Conservation (phyloP, 2,113 vertebrate species). For the Circaetus cinerascens region DNA sequence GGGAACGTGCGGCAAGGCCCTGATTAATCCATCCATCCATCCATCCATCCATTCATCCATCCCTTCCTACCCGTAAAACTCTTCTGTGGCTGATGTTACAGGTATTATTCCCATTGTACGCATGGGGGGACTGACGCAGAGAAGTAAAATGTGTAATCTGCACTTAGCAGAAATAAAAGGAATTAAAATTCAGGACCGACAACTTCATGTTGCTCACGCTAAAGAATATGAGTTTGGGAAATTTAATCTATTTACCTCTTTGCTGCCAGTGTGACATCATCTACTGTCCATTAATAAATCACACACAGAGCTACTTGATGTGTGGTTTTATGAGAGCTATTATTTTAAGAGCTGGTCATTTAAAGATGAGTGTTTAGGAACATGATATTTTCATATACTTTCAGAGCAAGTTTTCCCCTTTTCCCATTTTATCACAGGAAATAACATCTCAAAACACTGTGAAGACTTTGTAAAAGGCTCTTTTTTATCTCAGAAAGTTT, state of each 20-base stretch:
- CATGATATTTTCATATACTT: background rate
- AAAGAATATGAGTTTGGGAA: background rate
- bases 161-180: background rate
- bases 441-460: background rate
- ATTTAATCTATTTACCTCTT: background rate
- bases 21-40: background rate
- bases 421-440: constrained; percentile 24
- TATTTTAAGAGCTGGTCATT: background rate
- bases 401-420: background rate
- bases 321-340: background rate
- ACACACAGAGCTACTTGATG: background rate
- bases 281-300: background rate
- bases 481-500: constrained; percentile 10
- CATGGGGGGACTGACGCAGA: background rate
- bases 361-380: constrained; percentile 13
- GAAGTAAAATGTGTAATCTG: background rate
- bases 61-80: background rate
- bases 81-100: background rate
- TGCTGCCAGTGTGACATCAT: background rate
- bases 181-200: background rate
- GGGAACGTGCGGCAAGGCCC: background rate
- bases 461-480: background rate
- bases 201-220: background rate
- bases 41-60: fast-evolving
- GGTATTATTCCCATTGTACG: background rate